These are phyloP conservation scores for Phylloscopus trochilus DNA, from an alignment of 2,113 vertebrate species.

Conservation along the genomic window DNA sequence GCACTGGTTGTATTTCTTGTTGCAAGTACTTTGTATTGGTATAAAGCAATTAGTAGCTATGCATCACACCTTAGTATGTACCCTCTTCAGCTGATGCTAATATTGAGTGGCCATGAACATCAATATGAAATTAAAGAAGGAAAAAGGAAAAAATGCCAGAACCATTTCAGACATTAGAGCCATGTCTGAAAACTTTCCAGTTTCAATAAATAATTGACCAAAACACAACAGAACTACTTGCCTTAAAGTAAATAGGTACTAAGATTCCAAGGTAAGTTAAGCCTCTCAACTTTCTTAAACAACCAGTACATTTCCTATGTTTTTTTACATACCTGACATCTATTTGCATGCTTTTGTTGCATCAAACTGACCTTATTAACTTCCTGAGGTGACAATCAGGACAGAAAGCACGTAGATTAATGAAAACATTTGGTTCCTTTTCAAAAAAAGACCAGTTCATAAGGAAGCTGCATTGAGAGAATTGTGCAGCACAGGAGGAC, in stretches of 20 bases:
- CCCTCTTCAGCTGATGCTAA: neutral
- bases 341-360: neutral
- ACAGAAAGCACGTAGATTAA: neutral
- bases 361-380: neutral
- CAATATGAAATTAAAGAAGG: neutral
- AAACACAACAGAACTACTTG: neutral
- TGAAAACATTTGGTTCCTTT: neutral
- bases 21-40: no score
- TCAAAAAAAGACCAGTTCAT: neutral
- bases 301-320: neutral
- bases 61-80: neutral
- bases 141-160: neutral
- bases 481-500: neutral
- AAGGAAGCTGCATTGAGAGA: neutral
- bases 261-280: neutral
- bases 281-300: neutral
- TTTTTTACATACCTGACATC: neutral
- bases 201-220: neutral
- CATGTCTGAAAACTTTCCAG: neutral
- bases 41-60: no score
- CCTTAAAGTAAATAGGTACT: neutral
- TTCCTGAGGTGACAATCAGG: neutral
- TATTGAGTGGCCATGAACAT: neutral
- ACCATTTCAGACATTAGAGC: no score
- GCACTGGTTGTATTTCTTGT: no score